Percentiles rank a stretch among this genome's conserved stretches.
These are phyloP conservation scores for Oceanodroma leucorhoa DNA, from an alignment of 2,797 vertebrate species.

Conservation along the genomic window DNA sequence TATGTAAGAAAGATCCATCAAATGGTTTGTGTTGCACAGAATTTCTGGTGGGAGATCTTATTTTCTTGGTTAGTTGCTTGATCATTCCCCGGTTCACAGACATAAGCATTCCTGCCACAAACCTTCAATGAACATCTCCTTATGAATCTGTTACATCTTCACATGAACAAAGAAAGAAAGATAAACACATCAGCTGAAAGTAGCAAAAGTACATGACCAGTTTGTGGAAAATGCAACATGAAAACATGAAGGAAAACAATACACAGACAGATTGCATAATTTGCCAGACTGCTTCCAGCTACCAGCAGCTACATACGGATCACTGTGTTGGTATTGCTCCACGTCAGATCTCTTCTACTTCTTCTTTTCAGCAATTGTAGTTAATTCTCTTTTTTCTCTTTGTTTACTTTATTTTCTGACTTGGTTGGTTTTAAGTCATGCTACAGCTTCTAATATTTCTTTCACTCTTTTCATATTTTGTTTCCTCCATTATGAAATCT, in stretches of 20 bases:
- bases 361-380: neutral
- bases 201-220: fast-evolving
- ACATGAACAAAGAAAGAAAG: neutral
- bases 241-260: neutral
- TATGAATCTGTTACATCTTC: neutral
- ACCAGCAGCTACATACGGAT: neutral
- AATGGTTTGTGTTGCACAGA: neutral
- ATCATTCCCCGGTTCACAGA: neutral
- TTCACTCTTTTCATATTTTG: neutral
- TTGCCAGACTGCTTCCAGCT: neutral
- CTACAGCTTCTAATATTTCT: neutral
- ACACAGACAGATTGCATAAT: neutral
- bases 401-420: neutral
- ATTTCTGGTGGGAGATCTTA: neutral
- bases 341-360: neutral
- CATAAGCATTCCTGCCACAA: neutral
- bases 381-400: neutral
- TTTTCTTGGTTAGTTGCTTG: neutral
- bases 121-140: neutral
- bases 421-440: neutral
- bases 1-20: neutral
- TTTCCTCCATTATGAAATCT: neutral
- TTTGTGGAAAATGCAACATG: neutral
- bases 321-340: neutral
- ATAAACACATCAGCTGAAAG: neutral